These are phyloP conservation scores for Macropis europaea DNA, from an alignment of 2,888 invertebrate species.

Conservation along the genomic window DNA sequence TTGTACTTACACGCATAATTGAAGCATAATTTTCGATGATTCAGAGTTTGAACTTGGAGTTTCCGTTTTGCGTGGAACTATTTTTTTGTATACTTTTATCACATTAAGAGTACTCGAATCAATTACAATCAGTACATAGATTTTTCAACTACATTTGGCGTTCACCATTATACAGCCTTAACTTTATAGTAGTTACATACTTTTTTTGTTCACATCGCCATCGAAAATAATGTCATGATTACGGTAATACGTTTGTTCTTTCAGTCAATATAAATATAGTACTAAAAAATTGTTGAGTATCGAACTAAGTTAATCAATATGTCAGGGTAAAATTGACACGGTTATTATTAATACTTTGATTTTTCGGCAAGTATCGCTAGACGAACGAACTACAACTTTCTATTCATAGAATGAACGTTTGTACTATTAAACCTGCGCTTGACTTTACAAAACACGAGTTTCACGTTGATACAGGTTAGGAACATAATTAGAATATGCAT, in stretches of 20 bases:
- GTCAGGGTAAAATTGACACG: background rate
- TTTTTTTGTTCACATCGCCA: background rate
- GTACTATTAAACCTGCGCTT: slow-evolving; percentile 37
- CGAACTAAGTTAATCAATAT: background rate
- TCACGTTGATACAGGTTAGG: background rate
- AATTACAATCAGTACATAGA: background rate
- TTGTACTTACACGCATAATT: slow-evolving; percentile 11
- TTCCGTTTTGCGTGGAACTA: background rate
- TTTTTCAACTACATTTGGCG: background rate
- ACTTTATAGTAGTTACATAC: no score
- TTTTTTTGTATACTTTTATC: background rate
- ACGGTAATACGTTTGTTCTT: background rate
- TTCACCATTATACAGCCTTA: background rate
- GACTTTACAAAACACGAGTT: slow-evolving; percentile 12
- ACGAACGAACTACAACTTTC: slow-evolving; percentile 16
- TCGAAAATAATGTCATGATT: background rate
- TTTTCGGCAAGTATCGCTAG: slow-evolving; percentile 1
- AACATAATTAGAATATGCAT: slow-evolving; percentile 21
- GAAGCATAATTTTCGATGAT: slow-evolving; percentile 22
- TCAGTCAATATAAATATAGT: slow-evolving; percentile 4
- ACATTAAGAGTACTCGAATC: background rate
- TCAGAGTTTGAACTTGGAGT: background rate
- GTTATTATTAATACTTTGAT: slow-evolving; percentile 9
- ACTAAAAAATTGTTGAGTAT: background rate
- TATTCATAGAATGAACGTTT: slow-evolving; percentile 30